Base-by-base conservation (phyloP, 2,888 invertebrate species). In the Trichogramma dendrolimi region DNA sequence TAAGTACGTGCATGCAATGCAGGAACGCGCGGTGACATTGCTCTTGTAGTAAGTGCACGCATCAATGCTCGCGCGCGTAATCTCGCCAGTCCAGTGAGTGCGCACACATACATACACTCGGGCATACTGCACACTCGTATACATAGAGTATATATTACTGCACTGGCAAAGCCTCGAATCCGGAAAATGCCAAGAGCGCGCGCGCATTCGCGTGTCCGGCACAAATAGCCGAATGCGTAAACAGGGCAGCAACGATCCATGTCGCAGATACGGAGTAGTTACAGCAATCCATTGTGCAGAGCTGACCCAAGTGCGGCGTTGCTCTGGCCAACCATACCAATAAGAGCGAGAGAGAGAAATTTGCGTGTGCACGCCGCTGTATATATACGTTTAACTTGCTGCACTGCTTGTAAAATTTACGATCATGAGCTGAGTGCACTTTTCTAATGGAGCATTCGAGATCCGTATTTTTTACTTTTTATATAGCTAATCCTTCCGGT, bases 181-280 rank as follows among this genome's bases (percentile, higher is more conserved):
- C 64, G 64, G 64, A 64, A 64, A 64, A 64, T 61, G 56, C 54
- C 48, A 51, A 48, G 49, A 14, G 39, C 55, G 48, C 48, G 55
- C 56, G 56, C 61, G 60, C 54, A 50, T 56, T 59, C 51, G 55
- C 62, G 67, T 64, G 69, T 69, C 71, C 71, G 71, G 72, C 70
- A 72, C 72, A 73, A 75, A 74, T 75, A 75, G 72, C 70, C 71
- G 71, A 73, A 74, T 75, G 71, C 73, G 70, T 75, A 74, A 75
- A 74, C 73, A 75, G 70, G 14, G 53, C 61, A 66, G 56, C 68
- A 71, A 70, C 72, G 73, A 75, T 74, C 73, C 70, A 71, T 68
- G 67, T 67, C 69, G 70, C 68, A 69, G 72, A 74, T 75, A 71
- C 41, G 70, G 69, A 71, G 70, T 72, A 72, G 72, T 74, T 74